These are phyloP conservation scores for Diarsia rubi DNA, from an alignment of 2,888 invertebrate species.

Conservation along the genomic window DNA sequence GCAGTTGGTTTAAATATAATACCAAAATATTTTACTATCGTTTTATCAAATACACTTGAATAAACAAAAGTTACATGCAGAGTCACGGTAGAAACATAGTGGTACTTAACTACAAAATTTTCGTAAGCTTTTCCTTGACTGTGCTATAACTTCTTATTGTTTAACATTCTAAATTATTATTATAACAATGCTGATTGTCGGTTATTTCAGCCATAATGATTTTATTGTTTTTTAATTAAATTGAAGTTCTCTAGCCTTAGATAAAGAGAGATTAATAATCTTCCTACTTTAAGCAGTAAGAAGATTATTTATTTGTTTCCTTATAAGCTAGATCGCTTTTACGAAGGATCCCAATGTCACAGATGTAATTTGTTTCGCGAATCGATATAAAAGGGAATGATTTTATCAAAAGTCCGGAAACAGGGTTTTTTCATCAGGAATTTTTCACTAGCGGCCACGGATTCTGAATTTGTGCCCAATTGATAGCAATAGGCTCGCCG, in stretches of 20 bases:
- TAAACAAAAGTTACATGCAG: background rate
- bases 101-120: background rate
- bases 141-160: slow-evolving; percentile 28
- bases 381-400: too few relatives aligned
- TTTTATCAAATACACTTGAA: background rate
- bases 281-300: background rate
- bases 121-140: slow-evolving; percentile 36
- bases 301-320: background rate
- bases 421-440: too few relatives aligned
- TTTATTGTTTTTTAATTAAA: background rate
- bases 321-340: background rate
- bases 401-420: too few relatives aligned
- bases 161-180: slow-evolving; percentile 33
- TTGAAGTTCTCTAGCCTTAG: background rate
- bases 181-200: slow-evolving; percentile 9
- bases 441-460: too few relatives aligned
- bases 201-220: background rate
- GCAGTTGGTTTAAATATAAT: background rate
- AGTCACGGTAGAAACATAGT: slow-evolving; percentile 1
- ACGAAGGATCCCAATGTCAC: background rate
- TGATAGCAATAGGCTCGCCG: too few relatives aligned
- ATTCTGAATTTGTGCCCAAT: too few relatives aligned
- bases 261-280: too few relatives aligned
- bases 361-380: too few relatives aligned
- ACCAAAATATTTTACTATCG: background rate